phyloP scores from a whole-genome alignment of 2,113 vertebrate genomes.

The Bufo bufo region DNA sequence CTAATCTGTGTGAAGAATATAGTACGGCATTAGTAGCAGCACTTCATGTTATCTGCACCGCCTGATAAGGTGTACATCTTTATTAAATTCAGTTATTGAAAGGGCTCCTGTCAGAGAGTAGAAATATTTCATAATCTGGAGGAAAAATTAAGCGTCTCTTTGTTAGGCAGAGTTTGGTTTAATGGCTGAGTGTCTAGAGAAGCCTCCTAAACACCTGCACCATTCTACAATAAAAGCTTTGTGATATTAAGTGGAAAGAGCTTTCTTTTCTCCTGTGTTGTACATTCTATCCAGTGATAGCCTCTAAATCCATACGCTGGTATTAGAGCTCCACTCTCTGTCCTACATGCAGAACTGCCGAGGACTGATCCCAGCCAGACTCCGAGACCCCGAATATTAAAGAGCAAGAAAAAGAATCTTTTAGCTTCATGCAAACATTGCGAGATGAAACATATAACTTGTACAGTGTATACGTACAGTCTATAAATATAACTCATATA shows the following conservation, averaged over 20 bases:
- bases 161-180: slow-evolving; percentile 77
- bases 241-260: slow-evolving; percentile 79
- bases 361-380: not conserved
- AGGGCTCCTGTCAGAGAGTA: slow-evolving; percentile 83
- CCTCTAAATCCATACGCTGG: slow-evolving; percentile 68
- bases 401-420: not conserved
- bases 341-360: slow-evolving; percentile 74
- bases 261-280: slow-evolving; percentile 58
- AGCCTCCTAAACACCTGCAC: slow-evolving; percentile 79
- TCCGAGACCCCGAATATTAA: not conserved
- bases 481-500: no score
- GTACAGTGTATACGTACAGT: no score
- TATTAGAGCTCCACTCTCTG: slow-evolving; percentile 98
- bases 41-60: slow-evolving; percentile 91
- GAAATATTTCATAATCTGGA: slow-evolving; percentile 87
- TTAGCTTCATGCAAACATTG: no score
- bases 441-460: no score
- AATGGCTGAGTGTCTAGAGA: slow-evolving; percentile 75
- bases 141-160: slow-evolving; percentile 73
- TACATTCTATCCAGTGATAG: slow-evolving; percentile 63
- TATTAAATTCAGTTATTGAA: slow-evolving; percentile 94
- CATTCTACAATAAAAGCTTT: slow-evolving; percentile 78
- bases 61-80: slow-evolving; percentile 94
- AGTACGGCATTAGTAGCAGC: slow-evolving; percentile 86
- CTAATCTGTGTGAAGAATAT: slow-evolving; percentile 92